phyloP scores from a whole-genome alignment of 1,140 invertebrate species.

The Protaetia brevitarsis region DNA sequence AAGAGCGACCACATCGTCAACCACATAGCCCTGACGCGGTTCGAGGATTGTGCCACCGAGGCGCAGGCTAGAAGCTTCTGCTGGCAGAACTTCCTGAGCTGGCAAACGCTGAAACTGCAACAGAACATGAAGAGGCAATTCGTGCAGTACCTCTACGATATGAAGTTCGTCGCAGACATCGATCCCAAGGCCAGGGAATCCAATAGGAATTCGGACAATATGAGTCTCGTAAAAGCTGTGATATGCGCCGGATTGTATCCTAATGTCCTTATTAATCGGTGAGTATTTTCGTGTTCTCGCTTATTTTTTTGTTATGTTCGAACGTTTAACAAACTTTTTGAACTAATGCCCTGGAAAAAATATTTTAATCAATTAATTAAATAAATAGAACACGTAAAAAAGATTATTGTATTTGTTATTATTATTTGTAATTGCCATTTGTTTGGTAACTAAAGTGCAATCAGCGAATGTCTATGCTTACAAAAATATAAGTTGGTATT shows the following conservation, averaged over 20 bases:
- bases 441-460: too few relatives aligned
- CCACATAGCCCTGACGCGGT: constrained; percentile 68
- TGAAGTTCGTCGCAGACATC: constrained; percentile 65
- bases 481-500: too few relatives aligned
- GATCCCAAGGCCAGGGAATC: constrained; percentile 55
- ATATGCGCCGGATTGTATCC: constrained; percentile 87
- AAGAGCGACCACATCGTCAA: constrained; percentile 82
- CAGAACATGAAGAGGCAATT: constrained; percentile 83
- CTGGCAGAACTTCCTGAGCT: constrained; percentile 71
- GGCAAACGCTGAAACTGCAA: constrained; percentile 63
- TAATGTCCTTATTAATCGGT: constrained; percentile 65
- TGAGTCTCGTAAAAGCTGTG: constrained; percentile 76
- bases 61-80: constrained; percentile 62
- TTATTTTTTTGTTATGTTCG: too few relatives aligned
- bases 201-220: constrained; percentile 76
- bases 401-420: too few relatives aligned
- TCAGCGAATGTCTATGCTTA: too few relatives aligned
- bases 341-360: too few relatives aligned
- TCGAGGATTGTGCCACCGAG: constrained; percentile 52
- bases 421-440: too few relatives aligned
- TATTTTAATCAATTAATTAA: too few relatives aligned
- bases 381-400: too few relatives aligned
- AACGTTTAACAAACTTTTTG: too few relatives aligned
- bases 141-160: constrained; percentile 65
- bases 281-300: too few relatives aligned